These are phyloP conservation scores for Eremobia ochroleuca DNA, from an alignment of 2,888 invertebrate species.

Conservation along the genomic window DNA sequence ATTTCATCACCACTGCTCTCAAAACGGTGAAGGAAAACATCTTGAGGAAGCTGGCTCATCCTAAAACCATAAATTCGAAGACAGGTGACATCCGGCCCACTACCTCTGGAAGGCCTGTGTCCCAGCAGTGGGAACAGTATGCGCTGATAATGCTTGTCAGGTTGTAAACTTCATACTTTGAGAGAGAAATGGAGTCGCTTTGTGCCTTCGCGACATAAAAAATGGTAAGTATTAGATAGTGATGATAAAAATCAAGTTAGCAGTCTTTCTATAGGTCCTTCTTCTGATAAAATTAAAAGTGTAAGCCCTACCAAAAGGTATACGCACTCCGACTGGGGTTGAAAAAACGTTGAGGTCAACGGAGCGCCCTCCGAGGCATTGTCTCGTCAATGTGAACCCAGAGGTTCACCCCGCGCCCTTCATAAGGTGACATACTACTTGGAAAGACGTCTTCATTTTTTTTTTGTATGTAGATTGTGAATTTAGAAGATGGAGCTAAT, in stretches of 20 bases:
- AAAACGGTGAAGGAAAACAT: too few relatives aligned
- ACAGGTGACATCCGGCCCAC: too few relatives aligned
- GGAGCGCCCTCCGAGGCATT: slow-evolving; percentile 73
- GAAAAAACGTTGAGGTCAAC: slow-evolving; percentile 74
- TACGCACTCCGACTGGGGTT: slow-evolving; percentile 67
- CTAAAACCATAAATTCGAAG: neutral
- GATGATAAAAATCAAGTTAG: neutral
- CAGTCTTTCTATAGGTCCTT: neutral
- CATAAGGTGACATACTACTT: slow-evolving; percentile 70
- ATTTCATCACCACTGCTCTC: neutral
- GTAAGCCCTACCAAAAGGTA: slow-evolving; percentile 66
- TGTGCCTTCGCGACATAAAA: neutral
- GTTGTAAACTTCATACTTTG: neutral
- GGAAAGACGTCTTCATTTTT: slow-evolving; percentile 26
- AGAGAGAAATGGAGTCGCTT: neutral
- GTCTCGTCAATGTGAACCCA: slow-evolving; percentile 75
- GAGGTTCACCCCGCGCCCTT: slow-evolving; percentile 70
- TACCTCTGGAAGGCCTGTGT: too few relatives aligned
- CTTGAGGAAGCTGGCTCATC: too few relatives aligned
- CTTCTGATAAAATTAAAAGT: neutral
- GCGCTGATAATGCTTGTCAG: too few relatives aligned
- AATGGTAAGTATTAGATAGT: too few relatives aligned
- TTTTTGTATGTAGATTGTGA: slow-evolving; percentile 28
- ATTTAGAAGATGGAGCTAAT: slow-evolving; percentile 17
- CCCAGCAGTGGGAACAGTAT: neutral